Percentiles rank a stretch among this genome's conserved stretches.
Evolutionary conservation across 1,140 invertebrate genomes (phyloP).

Genomic region (Melitaea cinxia): DNA sequence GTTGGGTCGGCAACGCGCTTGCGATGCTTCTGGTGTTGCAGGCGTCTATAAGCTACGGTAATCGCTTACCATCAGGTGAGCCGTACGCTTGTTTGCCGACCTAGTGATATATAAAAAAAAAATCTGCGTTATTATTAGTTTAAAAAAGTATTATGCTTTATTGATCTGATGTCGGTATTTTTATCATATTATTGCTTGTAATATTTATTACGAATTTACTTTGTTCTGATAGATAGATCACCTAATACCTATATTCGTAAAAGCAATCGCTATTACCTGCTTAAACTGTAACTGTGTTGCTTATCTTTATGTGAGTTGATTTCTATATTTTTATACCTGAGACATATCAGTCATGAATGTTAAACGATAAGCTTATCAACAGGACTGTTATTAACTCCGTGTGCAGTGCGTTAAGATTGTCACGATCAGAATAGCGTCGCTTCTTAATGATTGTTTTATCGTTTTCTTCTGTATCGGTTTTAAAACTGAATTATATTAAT

Average conservation of each 20-base stretch:
- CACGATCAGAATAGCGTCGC: background rate
- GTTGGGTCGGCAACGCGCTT: too few relatives aligned
- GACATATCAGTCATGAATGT: slow-evolving; percentile 19
- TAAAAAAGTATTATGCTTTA: too few relatives aligned
- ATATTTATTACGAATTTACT: too few relatives aligned
- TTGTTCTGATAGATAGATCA: too few relatives aligned
- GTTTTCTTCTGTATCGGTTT: background rate
- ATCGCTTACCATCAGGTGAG: too few relatives aligned
- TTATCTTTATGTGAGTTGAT: slow-evolving; percentile 5
- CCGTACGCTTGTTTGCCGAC: too few relatives aligned
- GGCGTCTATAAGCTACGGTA: too few relatives aligned
- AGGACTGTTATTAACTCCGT: slow-evolving; percentile 32
- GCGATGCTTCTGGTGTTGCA: too few relatives aligned
- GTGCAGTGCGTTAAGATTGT: slow-evolving; percentile 18
- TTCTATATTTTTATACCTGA: slow-evolving; percentile 11
- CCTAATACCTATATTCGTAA: background rate
- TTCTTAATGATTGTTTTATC: background rate
- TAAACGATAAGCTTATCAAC: slow-evolving; percentile 44
- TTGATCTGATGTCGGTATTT: too few relatives aligned
- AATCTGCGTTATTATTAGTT: too few relatives aligned
- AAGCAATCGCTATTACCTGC: background rate
- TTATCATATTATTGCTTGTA: too few relatives aligned
- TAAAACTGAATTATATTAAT: background rate
- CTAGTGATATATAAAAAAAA: too few relatives aligned
- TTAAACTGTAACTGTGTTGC: background rate